Evolutionary conservation across 2,797 vertebrate genomes (phyloP).

Genomic region (Garrulus glandarius): DNA sequence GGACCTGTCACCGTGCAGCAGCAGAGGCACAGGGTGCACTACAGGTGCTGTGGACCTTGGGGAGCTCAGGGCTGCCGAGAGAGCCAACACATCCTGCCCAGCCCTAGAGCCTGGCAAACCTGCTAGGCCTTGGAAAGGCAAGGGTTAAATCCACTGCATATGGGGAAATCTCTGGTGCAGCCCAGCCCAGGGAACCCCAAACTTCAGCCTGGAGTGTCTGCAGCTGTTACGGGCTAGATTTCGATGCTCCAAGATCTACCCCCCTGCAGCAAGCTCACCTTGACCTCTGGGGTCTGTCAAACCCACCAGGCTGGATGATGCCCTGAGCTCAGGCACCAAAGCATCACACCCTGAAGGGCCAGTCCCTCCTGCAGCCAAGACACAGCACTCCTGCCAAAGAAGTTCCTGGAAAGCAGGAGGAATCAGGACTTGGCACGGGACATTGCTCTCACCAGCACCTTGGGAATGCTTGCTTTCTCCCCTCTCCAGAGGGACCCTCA

Average conservation of each 20-base stretch:
- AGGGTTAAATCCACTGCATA: not conserved
- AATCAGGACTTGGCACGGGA: not conserved
- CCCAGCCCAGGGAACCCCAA: not conserved
- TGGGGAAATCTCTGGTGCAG: not conserved
- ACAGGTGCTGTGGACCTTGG: fast-evolving
- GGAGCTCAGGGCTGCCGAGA: not conserved
- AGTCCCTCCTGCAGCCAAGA: not conserved
- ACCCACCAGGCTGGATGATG: not conserved
- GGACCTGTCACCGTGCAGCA: not conserved
- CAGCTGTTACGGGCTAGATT: not conserved
- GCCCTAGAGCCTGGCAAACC: not conserved
- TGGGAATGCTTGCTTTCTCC: fast-evolving
- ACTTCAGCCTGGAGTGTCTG: not conserved
- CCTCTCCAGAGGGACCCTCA: fast-evolving
- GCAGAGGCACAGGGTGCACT: not conserved
- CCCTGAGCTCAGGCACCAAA: not conserved
- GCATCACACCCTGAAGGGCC: fast-evolving
- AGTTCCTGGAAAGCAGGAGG: conserved; percentile 21
- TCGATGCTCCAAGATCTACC: fast-evolving
- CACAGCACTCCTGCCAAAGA: fast-evolving
- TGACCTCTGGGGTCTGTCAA: not conserved
- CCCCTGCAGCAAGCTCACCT: not conserved
- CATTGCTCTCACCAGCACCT: fast-evolving
- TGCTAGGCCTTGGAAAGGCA: not conserved
- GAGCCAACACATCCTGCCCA: not conserved